A percentile compares a stretch with the other conserved stretches of the same genome.
Conservation (phyloP, 1,140 invertebrate species). For the Zaprionus gabonicus region DNA sequence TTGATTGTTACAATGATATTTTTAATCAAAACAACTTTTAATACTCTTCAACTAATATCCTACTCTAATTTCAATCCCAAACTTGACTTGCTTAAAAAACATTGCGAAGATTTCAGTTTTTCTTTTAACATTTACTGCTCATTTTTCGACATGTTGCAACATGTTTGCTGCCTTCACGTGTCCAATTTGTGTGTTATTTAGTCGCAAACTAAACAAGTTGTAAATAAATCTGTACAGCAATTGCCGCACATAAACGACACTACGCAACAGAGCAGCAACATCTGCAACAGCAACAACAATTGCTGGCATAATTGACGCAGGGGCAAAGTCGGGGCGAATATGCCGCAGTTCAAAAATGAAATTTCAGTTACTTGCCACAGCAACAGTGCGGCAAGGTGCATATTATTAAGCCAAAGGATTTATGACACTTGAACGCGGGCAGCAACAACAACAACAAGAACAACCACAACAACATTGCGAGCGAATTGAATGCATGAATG, state of each 20-base stretch:
- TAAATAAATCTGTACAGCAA: slow-evolving; percentile 37
- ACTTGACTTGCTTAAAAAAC: neutral
- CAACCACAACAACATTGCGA: slow-evolving; percentile 34
- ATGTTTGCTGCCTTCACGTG: slow-evolving; percentile 1
- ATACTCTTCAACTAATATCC: neutral
- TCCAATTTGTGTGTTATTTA: slow-evolving; percentile 42
- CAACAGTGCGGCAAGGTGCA: slow-evolving; percentile 54
- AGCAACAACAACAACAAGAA: slow-evolving; percentile 46
- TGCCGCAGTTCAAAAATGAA: slow-evolving; percentile 11
- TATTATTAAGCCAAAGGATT: slow-evolving; percentile 79
- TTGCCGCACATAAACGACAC: slow-evolving; percentile 39
- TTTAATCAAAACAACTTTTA: neutral
- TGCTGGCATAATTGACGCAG: slow-evolving; percentile 32
- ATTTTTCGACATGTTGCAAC: slow-evolving; percentile 5
- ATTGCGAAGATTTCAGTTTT: neutral
- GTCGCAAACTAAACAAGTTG: slow-evolving; percentile 26
- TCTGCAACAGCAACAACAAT: slow-evolving; percentile 8
- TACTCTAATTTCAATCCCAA: neutral
- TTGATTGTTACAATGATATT: too few species aligned
- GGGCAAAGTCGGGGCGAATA: slow-evolving; percentile 8
- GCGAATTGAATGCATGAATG: slow-evolving; percentile 74
- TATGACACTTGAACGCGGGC: slow-evolving; percentile 74
- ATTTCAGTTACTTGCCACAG: slow-evolving; percentile 11
- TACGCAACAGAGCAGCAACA: slow-evolving; percentile 2
- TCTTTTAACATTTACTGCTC: neutral